These are phyloP conservation scores for Papilio aristodemus DNA, from an alignment of 1,140 invertebrate species.

Conservation along the genomic window DNA sequence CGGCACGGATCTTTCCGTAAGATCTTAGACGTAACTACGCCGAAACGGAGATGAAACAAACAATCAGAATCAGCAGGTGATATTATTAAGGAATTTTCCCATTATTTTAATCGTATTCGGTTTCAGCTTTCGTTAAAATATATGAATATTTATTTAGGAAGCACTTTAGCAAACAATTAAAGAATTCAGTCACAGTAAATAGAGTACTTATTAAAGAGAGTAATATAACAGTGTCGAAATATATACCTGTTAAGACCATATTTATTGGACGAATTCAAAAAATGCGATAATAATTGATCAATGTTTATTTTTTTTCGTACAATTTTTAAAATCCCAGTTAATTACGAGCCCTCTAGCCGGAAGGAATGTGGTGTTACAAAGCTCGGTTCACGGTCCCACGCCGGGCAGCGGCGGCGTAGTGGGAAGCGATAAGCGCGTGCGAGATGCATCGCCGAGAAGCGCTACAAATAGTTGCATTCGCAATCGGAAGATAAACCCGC, in stretches of 20 bases:
- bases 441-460: slow-evolving; percentile 52
- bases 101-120: neutral
- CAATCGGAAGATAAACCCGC: slow-evolving; percentile 73
- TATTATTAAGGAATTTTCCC: neutral
- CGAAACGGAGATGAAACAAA: slow-evolving; percentile 51
- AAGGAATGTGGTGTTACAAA: neutral
- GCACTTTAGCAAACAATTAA: too few relatives aligned
- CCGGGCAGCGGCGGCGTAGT: slow-evolving; percentile 41
- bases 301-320: neutral
- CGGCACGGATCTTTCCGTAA: slow-evolving; percentile 31
- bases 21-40: slow-evolving; percentile 47
- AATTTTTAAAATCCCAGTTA: neutral
- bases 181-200: too few relatives aligned
- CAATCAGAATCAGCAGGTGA: neutral
- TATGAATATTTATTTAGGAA: neutral
- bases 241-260: too few relatives aligned
- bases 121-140: neutral
- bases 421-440: slow-evolving; percentile 51
- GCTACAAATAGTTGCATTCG: slow-evolving; percentile 71
- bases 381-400: neutral
- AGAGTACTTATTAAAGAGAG: too few relatives aligned
- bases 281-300: too few relatives aligned
- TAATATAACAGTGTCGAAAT: too few relatives aligned
- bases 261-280: too few relatives aligned
- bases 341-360: neutral